Base-by-base conservation (phyloP, 2,113 vertebrate species). In the Carassius gibelio region DNA sequence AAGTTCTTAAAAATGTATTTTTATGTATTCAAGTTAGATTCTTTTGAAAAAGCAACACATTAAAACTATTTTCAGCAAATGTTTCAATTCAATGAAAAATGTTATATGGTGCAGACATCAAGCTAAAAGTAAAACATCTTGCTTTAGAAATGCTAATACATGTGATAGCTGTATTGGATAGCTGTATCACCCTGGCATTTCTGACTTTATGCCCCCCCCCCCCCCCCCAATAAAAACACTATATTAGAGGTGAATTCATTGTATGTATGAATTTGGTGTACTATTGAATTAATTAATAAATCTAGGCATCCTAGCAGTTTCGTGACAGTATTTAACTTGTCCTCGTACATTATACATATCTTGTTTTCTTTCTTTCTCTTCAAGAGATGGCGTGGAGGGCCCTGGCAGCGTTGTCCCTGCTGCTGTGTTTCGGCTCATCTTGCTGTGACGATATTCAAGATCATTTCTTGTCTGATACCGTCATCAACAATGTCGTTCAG, bases 401-500 rank as follows among this genome's bases (percentile, higher is more conserved):
- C 45, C 69, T 92, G 90, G 90, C 88, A 62, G 21, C 78, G 84
- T 59, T 75, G 19, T 84, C 81, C 75, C 59, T 89, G 87, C 64
- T 14, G 75, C 0, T 59, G 78, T 13, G 45, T 48, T 85, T 17
- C 13, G 15, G 34, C 59, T 0, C 38, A 59, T 68, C 34, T 50
- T 30, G 5, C 79, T 68, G 71, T n/a, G 68, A 85, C 48, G 77
- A 85, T 50, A 13, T 14, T 48, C 23, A 5, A 15, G 19, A 34
- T 26, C 38, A 75, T 0, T 95, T 94, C 85, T 66, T 10, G 57
- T 96, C 96, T 0, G 5, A 82, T 2, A 94, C 90, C 0, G 92
- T 94, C 76, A 96, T 99, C 89, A 99, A 97, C 92, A 97, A 98
- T 75, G 92, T 99, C 87, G 95, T 93, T 0, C 91, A 94, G 81